Percentiles rank a stretch among this genome's conserved stretches.
phyloP scores from a whole-genome alignment of 2,888 invertebrate genomes.

The Athrips mouffetella region DNA sequence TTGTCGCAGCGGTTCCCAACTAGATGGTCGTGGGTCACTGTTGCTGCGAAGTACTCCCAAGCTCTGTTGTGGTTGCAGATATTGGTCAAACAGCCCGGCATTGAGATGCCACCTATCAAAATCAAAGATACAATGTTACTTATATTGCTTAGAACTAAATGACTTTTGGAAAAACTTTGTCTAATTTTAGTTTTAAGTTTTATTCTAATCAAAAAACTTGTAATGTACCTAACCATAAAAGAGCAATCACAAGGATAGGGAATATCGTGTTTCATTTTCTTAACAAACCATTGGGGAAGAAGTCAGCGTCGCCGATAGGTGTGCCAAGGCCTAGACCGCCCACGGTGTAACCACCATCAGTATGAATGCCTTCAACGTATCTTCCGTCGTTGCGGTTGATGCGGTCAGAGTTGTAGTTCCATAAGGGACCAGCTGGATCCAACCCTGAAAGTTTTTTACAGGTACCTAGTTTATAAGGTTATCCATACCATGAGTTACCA shows the following conservation, averaged over 20 bases:
- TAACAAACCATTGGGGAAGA: slow-evolving; percentile 76
- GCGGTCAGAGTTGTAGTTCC: slow-evolving; percentile 29
- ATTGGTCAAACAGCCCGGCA: slow-evolving; percentile 36
- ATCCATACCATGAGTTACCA: too few relatives aligned
- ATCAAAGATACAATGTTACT: too few relatives aligned
- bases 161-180: too few relatives aligned
- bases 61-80: slow-evolving; percentile 43
- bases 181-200: too few relatives aligned
- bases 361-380: slow-evolving; percentile 43
- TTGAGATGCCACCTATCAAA: slow-evolving; percentile 52
- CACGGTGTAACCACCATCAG: slow-evolving; percentile 55
- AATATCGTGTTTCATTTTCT: too few relatives aligned
- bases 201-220: too few relatives aligned
- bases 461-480: too few relatives aligned
- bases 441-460: too few relatives aligned
- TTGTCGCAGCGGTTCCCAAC: slow-evolving; percentile 33
- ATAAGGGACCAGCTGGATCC: slow-evolving; percentile 45
- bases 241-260: too few relatives aligned
- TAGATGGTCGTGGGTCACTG: slow-evolving; percentile 35
- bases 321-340: slow-evolving; percentile 56
- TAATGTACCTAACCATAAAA: too few relatives aligned
- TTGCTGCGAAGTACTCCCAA: slow-evolving; percentile 42
- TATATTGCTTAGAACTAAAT: too few relatives aligned
- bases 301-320: slow-evolving; percentile 69
- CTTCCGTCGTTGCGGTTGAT: slow-evolving; percentile 39